Conservation (phyloP, 2,113 vertebrate genomes). For the Macrotis lagotis region DNA sequence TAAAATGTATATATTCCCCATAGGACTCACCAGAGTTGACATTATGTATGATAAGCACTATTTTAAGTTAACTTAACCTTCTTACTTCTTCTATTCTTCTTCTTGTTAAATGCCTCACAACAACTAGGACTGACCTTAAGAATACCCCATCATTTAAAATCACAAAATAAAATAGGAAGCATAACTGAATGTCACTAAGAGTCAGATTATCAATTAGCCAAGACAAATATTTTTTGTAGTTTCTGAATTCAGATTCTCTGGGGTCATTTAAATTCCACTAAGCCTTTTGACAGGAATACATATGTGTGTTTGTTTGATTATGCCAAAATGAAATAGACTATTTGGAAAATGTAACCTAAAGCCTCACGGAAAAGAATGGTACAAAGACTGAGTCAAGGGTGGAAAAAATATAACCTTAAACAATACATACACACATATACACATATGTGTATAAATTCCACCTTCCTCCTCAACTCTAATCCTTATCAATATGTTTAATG, state of each 20-base stretch:
- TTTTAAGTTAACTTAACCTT: not conserved
- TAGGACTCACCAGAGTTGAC: not conserved
- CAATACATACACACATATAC: not conserved
- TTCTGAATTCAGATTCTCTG: not conserved
- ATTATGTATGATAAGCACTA: not conserved
- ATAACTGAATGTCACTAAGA: not conserved
- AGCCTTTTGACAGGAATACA: not conserved
- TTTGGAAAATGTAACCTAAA: not conserved
- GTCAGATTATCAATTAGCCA: not conserved
- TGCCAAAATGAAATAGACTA: not conserved
- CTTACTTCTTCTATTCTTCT: not conserved
- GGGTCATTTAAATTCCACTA: not conserved
- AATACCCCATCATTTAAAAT: not conserved
- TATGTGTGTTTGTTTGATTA: not conserved
- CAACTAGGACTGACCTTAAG: not conserved
- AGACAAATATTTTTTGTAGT: not conserved
- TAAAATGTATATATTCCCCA: not conserved
- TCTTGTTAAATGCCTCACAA: not conserved
- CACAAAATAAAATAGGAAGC: not conserved
- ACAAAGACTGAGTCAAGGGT: not conserved
- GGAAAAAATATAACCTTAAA: not conserved
- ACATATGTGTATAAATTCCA: not conserved
- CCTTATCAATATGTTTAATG: not conserved
- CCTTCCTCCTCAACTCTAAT: not conserved
- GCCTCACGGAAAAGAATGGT: not conserved